A percentile compares a stretch with the other conserved stretches of the same genome.
These are phyloP conservation scores for Drosophila leonis DNA, from an alignment of 2,888 invertebrate genomes.

Conservation along the genomic window DNA sequence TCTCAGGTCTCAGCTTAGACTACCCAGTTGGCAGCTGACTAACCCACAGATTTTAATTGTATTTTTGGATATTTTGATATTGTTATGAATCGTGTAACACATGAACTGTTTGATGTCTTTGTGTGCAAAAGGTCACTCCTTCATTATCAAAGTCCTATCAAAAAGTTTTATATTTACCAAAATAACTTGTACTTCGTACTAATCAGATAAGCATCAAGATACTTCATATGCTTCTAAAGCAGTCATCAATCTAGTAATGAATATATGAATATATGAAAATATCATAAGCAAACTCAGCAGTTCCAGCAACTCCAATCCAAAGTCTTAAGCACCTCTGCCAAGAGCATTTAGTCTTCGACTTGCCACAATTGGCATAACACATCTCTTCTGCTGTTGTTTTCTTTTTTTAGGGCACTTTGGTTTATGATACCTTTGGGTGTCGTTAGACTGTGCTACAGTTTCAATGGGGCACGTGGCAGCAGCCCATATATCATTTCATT, in stretches of 20 bases:
- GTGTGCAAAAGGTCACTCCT: neutral
- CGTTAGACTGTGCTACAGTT: slow-evolving; percentile 52
- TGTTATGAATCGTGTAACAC: neutral
- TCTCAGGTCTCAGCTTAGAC: neutral
- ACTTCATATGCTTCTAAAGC: no score
- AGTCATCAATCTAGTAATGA: neutral
- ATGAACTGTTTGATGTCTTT: neutral
- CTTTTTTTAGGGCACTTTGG: slow-evolving; percentile 39
- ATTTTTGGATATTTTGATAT: neutral
- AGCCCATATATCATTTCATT: slow-evolving; percentile 22
- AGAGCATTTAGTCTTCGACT: neutral
- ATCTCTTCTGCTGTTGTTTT: slow-evolving; percentile 10
- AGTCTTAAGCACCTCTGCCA: neutral
- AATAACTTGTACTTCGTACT: no score
- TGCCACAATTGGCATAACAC: neutral
- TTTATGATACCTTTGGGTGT: slow-evolving; percentile 75
- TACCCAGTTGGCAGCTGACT: slow-evolving; percentile 32
- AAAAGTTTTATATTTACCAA: neutral
- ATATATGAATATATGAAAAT: neutral
- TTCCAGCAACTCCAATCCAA: neutral
- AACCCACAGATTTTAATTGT: neutral
- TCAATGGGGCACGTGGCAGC: slow-evolving; percentile 15
- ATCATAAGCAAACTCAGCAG: neutral
- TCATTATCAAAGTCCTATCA: neutral
- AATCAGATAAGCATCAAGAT: no score